Evolutionary conservation across 2,797 vertebrate species (phyloP), one percentile per base, ranked within the genome.

Genomic region (Pangasius krempfi): DNA sequence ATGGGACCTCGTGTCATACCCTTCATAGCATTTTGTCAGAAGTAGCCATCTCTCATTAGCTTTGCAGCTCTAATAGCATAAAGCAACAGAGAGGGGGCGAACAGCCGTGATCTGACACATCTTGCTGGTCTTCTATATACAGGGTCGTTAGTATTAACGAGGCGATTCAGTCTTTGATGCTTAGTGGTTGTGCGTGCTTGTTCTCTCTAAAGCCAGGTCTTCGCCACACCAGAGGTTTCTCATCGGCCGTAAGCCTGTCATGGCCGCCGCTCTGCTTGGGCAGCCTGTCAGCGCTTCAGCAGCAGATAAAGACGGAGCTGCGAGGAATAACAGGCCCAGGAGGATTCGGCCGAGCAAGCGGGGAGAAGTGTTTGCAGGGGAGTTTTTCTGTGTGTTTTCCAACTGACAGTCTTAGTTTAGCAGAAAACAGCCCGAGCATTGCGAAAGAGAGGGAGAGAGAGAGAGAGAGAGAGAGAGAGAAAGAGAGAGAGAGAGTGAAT

Each of bases 261-360:
- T 94, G 84, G 93, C 94, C 93, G 93, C 94, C 95, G 96, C 95
- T 96, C 97, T 96, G 97, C 96, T 97, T 97, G 97, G 97, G 94
- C 96, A 97, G 97, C 96, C 97, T 97, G 97, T 98, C 97, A 98
- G 95, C 96, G 95, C 97, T 96, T 96, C 79, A 97, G 95, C 96
- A 92, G 94, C 94, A 94, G 96, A 98, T 98, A 97, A 97, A 98
- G 97, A 98, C 96, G 94, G 96, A 96, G 96, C 96, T 40, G 87
- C 94, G 91, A 91, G 96, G 93, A 96, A 96, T 93, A 94, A 91
- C 37, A 92, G 92, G 94, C 97, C 96, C 97, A 92, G 91, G 97
- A 97, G 97, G 97, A 96, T 96, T 96, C 52, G 40, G 72, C 10
- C 92, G 81, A 91, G 94, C 93, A 87, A 92, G 92, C 88, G 54